phyloP scores from a whole-genome alignment of 2,888 invertebrate genomes.

The Mythimna impura region DNA sequence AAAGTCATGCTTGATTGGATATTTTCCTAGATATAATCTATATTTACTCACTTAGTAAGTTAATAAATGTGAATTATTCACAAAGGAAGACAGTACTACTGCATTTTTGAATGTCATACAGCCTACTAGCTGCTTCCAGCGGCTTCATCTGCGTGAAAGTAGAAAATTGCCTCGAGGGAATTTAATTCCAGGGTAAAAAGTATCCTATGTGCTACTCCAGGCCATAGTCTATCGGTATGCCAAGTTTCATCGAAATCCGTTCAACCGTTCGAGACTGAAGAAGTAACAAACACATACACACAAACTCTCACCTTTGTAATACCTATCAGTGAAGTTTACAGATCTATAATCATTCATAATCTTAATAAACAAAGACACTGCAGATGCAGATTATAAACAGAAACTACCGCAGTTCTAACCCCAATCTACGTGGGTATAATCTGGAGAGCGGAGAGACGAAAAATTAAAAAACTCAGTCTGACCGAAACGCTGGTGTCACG shows the following conservation, averaged over 20 bases:
- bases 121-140: too few species aligned
- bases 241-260: too few species aligned
- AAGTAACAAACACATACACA: too few species aligned
- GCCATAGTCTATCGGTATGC: too few species aligned
- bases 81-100: not conserved
- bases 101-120: not conserved
- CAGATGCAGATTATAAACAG: not conserved
- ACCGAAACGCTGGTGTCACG: conserved; percentile 84
- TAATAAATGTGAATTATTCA: not conserved
- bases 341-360: not conserved
- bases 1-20: not conserved
- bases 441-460: conserved; percentile 75
- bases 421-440: conserved; percentile 7
- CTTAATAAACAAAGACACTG: not conserved
- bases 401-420: conserved; percentile 5
- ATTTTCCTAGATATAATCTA: not conserved
- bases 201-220: too few species aligned
- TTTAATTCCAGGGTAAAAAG: too few species aligned
- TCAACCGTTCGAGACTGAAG: too few species aligned
- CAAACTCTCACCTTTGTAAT: not conserved
- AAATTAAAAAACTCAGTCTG: conserved; percentile 85
- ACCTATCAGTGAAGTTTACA: too few species aligned
- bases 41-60: too few species aligned
- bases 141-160: too few species aligned
- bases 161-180: too few species aligned